A percentile compares a stretch with the other conserved stretches of the same genome.
Conservation (phyloP, 2,888 invertebrate genomes). For the Amblyjoppa proteus region DNA sequence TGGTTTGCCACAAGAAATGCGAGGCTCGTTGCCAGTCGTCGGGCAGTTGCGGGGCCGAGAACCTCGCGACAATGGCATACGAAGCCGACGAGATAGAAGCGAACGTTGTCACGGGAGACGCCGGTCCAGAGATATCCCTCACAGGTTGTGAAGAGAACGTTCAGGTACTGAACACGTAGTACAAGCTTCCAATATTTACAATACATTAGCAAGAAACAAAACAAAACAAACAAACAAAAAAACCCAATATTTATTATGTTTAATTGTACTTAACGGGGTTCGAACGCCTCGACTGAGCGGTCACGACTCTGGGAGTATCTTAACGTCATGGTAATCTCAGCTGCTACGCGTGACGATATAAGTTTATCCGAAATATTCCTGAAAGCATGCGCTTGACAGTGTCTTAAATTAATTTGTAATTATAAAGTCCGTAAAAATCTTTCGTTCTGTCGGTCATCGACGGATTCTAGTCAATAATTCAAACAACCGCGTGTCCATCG, state of each 20-base stretch:
- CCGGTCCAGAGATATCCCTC: constrained; percentile 83
- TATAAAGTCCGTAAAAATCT: constrained; percentile 14
- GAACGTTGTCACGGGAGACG: constrained; percentile 76
- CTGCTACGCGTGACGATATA: constrained; percentile 36
- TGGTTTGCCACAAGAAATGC: constrained; percentile 98
- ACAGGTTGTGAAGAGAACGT: constrained; percentile 83
- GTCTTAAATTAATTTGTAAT: constrained; percentile 60
- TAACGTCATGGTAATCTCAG: constrained; percentile 22
- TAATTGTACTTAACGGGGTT: constrained; percentile 62
- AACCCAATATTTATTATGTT: constrained; percentile 57
- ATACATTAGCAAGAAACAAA: constrained; percentile 41
- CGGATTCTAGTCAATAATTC: constrained; percentile 52
- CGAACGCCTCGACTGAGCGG: neutral
- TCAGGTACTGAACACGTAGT: constrained; percentile 83
- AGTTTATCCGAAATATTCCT: constrained; percentile 56
- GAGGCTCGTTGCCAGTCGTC: constrained; percentile 93
- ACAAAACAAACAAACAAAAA: constrained; percentile 8
- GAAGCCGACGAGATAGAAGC: constrained; percentile 83
- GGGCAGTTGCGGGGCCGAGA: constrained; percentile 87
- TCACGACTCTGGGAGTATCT: constrained; percentile 11
- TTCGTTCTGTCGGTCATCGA: constrained; percentile 22
- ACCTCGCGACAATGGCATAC: constrained; percentile 78
- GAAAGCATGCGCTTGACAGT: constrained; percentile 64
- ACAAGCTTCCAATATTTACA: constrained; percentile 75
- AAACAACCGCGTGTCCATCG: constrained; percentile 30